Evolutionary conservation across 2,113 vertebrate species (phyloP), one percentile per base, ranked within the genome.

Genomic region (Ptilonorhynchus violaceus): DNA sequence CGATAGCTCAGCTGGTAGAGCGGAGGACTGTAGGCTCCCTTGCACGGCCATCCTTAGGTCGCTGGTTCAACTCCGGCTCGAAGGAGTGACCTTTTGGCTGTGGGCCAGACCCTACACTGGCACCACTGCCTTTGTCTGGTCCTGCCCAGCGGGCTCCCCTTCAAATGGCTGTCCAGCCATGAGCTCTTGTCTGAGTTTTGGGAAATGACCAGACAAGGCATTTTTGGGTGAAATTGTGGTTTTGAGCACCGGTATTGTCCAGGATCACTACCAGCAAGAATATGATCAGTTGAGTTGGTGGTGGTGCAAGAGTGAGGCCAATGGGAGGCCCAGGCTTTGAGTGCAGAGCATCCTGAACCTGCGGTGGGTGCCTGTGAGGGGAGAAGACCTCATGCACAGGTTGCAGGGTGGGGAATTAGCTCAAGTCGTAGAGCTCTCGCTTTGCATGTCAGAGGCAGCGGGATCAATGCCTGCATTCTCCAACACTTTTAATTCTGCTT

Each of bases 1-100:
- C 20, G 5, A 98, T 98, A 99, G 98, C 98, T 98, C 98, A 99
- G 98, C 98, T 98, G 98, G 98, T 98, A 99, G 99, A 99, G 98
- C 97, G 98, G 98, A 99, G 98, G 98, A 99, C 98, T 99, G 98
- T 42, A 73, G 79, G 52, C 28, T 91, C 7, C 31, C 37, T 44
- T 42, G 68, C 19, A 10, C 0, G 1, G 87, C 50, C 6, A 98
- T 98, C 98, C 98, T 98, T 98, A 99, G 98, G 98, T 98, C 88
- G 93, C 98, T 98, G 98, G 98, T 99, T 98, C 98, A 96, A 98
- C 90, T 98, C 98, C 72, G 92, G 49, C 55, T 74, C 0, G 2
- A 82, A 89, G 31, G 55, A 92, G 44, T 22, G 5, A 5, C 2
- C 11, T 46, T 46, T 46, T 46, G 44, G 17, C 44, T 46, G 6